Conservation (phyloP, 2,113 vertebrate species). For the Theropithecus gelada region DNA sequence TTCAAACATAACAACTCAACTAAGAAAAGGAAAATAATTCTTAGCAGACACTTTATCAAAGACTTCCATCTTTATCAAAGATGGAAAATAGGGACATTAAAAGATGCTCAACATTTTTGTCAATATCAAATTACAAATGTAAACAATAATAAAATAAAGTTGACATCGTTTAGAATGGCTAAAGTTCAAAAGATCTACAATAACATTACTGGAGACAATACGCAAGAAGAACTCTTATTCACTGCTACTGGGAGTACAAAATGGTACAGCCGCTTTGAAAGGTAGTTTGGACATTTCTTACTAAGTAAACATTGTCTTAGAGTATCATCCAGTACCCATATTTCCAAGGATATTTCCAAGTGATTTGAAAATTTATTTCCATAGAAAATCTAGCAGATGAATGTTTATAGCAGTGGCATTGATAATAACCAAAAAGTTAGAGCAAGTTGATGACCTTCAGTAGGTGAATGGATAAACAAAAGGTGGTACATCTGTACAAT, state of each 20-base stretch:
- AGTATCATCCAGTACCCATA: background rate
- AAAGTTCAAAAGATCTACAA: background rate
- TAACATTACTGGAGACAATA: background rate
- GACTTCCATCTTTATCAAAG: no score
- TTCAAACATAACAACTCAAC: background rate
- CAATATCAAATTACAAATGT: background rate
- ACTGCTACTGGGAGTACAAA: background rate
- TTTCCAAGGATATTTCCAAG: background rate
- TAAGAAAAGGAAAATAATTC: background rate
- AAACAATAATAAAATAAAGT: background rate
- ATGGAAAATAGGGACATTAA: background rate
- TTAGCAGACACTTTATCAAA: background rate
- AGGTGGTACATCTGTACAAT: background rate
- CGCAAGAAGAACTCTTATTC: background rate
- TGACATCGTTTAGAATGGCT: background rate
- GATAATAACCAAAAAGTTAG: background rate
- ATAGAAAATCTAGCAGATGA: background rate
- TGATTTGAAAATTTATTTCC: background rate
- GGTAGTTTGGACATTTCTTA: background rate
- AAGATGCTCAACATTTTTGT: background rate
- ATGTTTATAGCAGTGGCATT: background rate
- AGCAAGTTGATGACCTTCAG: background rate
- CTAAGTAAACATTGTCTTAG: background rate
- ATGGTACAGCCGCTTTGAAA: background rate
- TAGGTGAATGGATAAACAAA: background rate